These are phyloP conservation scores for Sebastes ruberrimus DNA, from an alignment of 2,797 vertebrate genomes.

Conservation along the genomic window DNA sequence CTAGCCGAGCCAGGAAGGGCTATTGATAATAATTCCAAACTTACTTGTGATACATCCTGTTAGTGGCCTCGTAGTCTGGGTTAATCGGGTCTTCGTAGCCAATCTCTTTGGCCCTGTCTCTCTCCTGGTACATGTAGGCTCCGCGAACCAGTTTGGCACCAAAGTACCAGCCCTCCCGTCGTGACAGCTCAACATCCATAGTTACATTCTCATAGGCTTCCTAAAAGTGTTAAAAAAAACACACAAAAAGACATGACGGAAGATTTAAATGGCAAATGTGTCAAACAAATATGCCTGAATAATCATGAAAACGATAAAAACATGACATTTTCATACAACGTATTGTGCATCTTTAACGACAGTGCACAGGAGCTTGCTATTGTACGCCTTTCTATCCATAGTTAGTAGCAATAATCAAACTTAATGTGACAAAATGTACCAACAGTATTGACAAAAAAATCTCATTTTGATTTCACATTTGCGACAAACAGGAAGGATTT, in stretches of 20 bases:
- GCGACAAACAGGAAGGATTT: background rate
- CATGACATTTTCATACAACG: background rate
- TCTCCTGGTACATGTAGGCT: conserved; percentile 95
- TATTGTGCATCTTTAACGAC: too few species aligned
- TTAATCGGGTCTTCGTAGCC: conserved; percentile 95
- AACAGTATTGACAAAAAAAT: background rate
- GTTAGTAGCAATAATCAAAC: background rate
- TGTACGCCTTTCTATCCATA: background rate
- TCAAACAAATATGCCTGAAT: background rate
- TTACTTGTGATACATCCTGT: conserved; percentile 93
- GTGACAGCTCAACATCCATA: conserved; percentile 88
- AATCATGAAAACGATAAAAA: background rate
- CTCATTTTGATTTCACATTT: background rate
- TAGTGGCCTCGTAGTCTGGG: conserved; percentile 90
- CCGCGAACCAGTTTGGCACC: conserved; percentile 93
- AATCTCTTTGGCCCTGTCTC: conserved; percentile 84
- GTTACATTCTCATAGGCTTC: conserved; percentile 90
- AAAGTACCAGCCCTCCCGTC: conserved; percentile 91
- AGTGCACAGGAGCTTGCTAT: background rate
- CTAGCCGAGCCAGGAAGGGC: background rate
- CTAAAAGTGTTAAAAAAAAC: conserved; percentile 10
- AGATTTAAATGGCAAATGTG: background rate
- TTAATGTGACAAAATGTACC: background rate
- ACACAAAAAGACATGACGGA: background rate
- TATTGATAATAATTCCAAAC: background rate